Evolutionary conservation across 2,797 vertebrate species (phyloP).

Genomic region (Uromys caudimaculatus): DNA sequence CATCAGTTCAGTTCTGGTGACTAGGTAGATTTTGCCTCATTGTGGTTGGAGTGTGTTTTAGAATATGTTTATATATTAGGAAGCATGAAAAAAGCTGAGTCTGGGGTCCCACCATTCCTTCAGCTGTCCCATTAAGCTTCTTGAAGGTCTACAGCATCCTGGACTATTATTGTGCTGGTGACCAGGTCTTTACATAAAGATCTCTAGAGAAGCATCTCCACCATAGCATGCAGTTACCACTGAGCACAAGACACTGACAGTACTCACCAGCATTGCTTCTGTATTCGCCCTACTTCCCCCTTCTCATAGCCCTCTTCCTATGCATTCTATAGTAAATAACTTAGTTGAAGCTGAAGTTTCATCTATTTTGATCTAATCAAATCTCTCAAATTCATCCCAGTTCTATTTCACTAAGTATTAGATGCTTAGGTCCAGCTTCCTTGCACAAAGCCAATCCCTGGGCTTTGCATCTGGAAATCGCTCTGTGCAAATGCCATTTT

Average conservation of each 20-base stretch:
- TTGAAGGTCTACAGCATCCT: background rate
- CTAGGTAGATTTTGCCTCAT: background rate
- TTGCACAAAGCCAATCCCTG: accelerated
- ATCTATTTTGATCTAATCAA: background rate
- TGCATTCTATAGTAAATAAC: background rate
- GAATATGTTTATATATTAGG: background rate
- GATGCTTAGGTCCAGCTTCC: background rate
- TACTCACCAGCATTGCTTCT: background rate
- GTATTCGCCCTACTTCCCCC: background rate
- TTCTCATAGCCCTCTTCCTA: background rate
- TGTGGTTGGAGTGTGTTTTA: background rate
- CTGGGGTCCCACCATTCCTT: background rate
- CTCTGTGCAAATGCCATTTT: background rate
- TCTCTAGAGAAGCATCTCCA: no score
- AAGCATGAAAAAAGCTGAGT: background rate
- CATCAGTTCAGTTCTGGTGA: background rate
- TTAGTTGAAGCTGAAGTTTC: background rate
- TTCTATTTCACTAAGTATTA: background rate
- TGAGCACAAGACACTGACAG: background rate
- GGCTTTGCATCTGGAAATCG: background rate
- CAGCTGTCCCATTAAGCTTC: background rate
- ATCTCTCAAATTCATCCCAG: background rate
- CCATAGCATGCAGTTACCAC: background rate
- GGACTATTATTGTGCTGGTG: accelerated
- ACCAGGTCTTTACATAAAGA: background rate